Conservation (phyloP, 2,113 vertebrate species). For the Pollachius pollachius region DNA sequence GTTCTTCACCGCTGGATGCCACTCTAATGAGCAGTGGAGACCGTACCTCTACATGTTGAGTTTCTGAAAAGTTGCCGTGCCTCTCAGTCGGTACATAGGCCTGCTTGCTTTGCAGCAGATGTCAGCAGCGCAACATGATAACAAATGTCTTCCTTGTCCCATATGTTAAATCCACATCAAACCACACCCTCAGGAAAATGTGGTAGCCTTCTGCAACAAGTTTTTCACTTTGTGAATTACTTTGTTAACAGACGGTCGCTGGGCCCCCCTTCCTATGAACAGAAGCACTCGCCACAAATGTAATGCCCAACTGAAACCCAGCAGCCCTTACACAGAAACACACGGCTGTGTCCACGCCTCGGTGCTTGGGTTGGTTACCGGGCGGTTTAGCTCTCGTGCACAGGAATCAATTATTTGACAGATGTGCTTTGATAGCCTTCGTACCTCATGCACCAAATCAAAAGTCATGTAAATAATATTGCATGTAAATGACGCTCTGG, state of each 20-base stretch:
- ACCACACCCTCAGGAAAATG: too few relatives aligned
- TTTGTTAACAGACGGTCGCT: background rate
- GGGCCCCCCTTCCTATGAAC: slow-evolving; percentile 6
- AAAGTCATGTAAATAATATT: too few relatives aligned
- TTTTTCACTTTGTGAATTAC: background rate
- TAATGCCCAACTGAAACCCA: slow-evolving; percentile 27
- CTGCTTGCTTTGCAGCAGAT: background rate
- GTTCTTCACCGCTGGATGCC: slow-evolving; percentile 41
- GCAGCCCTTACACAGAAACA: slow-evolving; percentile 30
- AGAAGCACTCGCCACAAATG: background rate
- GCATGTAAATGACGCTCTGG: too few relatives aligned
- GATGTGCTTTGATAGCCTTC: too few relatives aligned
- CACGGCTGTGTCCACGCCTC: slow-evolving; percentile 38
- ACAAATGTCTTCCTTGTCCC: slow-evolving; percentile 18
- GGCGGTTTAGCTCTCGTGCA: too few relatives aligned
- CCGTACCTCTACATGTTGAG: too few relatives aligned
- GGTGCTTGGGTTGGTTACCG: slow-evolving; percentile 9
- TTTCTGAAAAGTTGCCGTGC: too few relatives aligned
- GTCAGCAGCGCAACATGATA: slow-evolving; percentile 1
- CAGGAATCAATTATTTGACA: too few relatives aligned
- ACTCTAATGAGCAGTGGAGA: slow-evolving; percentile 6
- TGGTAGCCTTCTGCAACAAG: background rate
- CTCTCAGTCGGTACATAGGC: too few relatives aligned
- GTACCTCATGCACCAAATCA: too few relatives aligned
- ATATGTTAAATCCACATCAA: background rate